Conservation (phyloP, 1,140 invertebrate species). For the Cherax quadricarinatus region DNA sequence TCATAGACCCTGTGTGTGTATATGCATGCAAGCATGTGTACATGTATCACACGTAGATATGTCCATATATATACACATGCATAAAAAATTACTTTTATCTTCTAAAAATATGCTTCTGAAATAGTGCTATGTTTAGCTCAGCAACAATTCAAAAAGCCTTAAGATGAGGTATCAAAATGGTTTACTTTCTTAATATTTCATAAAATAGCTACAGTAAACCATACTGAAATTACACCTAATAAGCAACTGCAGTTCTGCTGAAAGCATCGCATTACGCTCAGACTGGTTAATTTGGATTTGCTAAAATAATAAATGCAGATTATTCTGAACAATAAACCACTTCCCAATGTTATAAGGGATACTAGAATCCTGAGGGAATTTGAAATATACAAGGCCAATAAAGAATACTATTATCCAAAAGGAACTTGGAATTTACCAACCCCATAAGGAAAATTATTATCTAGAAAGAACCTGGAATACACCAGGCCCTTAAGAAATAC, state of each 20-base stretch:
- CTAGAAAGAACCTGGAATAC: not conserved
- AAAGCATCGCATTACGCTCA: not conserved
- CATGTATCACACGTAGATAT: not conserved
- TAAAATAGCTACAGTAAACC: not conserved
- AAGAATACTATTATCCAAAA: not conserved
- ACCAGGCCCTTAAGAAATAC: not conserved
- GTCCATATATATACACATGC: not conserved
- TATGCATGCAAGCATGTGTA: not conserved
- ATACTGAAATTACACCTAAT: not conserved
- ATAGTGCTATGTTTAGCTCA: slow-evolving; percentile 16
- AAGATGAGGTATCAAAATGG: not conserved
- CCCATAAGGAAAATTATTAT: not conserved
- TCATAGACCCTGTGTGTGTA: not conserved
- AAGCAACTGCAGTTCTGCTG: not conserved
- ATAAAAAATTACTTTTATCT: not conserved
- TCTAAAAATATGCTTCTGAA: slow-evolving; percentile 35
- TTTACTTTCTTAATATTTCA: not conserved
- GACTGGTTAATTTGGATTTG: not conserved
- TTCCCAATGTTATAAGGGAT: not conserved
- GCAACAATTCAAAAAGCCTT: not conserved
- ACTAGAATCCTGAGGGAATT: too few relatives aligned
- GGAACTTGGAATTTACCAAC: not conserved
- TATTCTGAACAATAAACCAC: not conserved
- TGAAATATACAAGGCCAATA: not conserved
- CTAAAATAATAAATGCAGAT: not conserved